Evolutionary conservation across 2,888 invertebrate genomes (phyloP), one percentile per base, ranked within the genome.

Genomic region (Deladenus siricidicola): DNA sequence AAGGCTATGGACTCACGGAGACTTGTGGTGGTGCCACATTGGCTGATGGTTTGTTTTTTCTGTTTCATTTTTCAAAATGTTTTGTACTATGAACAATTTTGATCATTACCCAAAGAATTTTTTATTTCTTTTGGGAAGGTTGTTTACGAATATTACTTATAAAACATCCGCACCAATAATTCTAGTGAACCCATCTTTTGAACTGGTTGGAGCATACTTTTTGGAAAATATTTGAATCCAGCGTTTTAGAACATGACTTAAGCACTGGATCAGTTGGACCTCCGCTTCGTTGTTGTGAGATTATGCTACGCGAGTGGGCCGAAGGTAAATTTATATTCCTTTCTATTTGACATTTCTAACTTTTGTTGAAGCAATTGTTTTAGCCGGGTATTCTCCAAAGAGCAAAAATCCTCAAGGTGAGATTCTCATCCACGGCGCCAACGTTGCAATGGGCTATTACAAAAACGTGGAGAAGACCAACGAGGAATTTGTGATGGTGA

Each of bases 391-490:
- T 82, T 85, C 87, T 70, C 86, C 89, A 30, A 86, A 86, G 30
- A 92, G 93, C 80, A 87, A 86, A 74, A 92, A 90, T 81, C 89
- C 90, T 0, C 85, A 90, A 66, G 89, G 89, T 28, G 90, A 91
- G 82, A 85, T 91, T 56, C 81, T 89, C 64, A 85, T 88, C 62
- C 89, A 90, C 26, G 96, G 96, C 17, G 89, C 88, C 43, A 89
- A 89, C 79, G 89, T 98, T 54, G 89, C 91, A 19, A 84, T 86
- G 64, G 98, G 96, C 48, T 98, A 98, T 82, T 94, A 89, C 83
- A 90, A 90, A 81, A 85, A 89, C 74, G 86, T 88, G 0, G 87
- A 86, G 61, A 90, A 91, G 82, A 89, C 90, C 3, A 85, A 85
- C 64, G 90, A 90, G 62, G 81, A 81, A 26, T 87, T 88, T 74